A percentile compares a stretch with the other conserved stretches of the same genome.
phyloP scores from a whole-genome alignment of 1,140 invertebrate genomes.

The Drosophila nebulosa region DNA sequence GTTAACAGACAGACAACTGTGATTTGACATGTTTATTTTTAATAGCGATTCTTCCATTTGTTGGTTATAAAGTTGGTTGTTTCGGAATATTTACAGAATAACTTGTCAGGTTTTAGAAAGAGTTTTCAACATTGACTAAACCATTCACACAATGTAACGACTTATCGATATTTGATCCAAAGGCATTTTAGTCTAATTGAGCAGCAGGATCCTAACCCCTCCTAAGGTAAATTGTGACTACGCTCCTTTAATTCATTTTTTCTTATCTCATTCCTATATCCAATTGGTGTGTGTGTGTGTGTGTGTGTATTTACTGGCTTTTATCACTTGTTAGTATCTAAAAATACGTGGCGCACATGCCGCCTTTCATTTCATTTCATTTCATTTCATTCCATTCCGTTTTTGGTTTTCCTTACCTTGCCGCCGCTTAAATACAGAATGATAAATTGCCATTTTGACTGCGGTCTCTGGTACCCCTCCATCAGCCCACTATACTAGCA shows the following conservation, averaged over 20 bases:
- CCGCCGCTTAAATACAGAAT: constrained; percentile 72
- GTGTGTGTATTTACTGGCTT: constrained; percentile 54
- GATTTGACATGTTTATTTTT: constrained; percentile 1
- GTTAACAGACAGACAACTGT: neutral
- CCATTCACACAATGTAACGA: too few relatives aligned
- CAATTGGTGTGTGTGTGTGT: constrained; percentile 11
- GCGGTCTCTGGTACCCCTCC: constrained; percentile 37
- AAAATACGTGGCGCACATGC: constrained; percentile 75
- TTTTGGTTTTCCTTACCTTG: constrained; percentile 52
- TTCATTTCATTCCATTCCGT: constrained; percentile 53
- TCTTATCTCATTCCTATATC: neutral
- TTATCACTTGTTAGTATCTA: constrained; percentile 79
- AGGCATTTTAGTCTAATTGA: too few relatives aligned
- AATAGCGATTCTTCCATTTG: neutral
- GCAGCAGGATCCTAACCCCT: too few relatives aligned
- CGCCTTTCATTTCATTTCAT: constrained; percentile 66
- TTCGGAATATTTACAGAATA: too few relatives aligned
- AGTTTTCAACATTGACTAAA: too few relatives aligned
- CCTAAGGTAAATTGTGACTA: neutral
- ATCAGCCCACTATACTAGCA: neutral
- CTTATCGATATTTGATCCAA: too few relatives aligned
- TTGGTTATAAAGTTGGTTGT: neutral
- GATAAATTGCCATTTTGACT: constrained; percentile 78
- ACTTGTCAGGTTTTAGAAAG: too few relatives aligned
- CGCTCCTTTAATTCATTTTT: neutral